Evolutionary conservation across 1,140 invertebrate species (phyloP).

Genomic region (Copidosoma floridanum): DNA sequence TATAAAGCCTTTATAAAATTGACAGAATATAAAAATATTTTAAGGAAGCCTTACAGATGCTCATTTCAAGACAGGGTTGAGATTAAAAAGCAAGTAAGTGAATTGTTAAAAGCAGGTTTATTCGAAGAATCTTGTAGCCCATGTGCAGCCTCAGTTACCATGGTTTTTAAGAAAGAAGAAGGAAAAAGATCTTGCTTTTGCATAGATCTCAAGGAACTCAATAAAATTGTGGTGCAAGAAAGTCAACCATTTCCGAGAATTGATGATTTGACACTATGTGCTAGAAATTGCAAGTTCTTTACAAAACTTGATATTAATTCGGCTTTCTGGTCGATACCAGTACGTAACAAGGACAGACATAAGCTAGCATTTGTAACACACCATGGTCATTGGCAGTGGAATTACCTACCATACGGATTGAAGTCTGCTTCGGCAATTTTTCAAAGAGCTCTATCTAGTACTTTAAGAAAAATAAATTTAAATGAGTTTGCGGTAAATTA

Average conservation of each 20-base stretch:
- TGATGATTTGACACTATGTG: neutral
- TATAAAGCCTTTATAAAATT: too few species aligned
- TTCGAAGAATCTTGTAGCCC: too few species aligned
- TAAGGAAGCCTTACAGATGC: neutral
- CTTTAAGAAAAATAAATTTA: neutral
- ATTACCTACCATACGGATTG: neutral
- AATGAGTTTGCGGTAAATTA: neutral
- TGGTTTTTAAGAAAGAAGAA: constrained; percentile 11
- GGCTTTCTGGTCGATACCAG: constrained; percentile 17
- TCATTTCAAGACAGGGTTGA: too few species aligned
- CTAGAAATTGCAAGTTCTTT: constrained; percentile 13
- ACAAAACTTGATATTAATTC: constrained; percentile 14
- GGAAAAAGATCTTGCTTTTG: constrained; percentile 2
- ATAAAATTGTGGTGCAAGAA: neutral
- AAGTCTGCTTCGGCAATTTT: neutral
- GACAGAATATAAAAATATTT: neutral
- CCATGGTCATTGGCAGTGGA: too few species aligned
- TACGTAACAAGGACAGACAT: too few species aligned
- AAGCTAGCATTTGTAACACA: too few species aligned
- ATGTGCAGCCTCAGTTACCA: constrained; percentile 4
- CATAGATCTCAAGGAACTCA: neutral
- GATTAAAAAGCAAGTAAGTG: too few species aligned
- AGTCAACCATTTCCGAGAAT: constrained; percentile 3
- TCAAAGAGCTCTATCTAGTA: neutral
- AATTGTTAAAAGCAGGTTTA: too few species aligned